Conservation (phyloP, 2,797 vertebrate species). For the Orientallactaga sibirica region DNA sequence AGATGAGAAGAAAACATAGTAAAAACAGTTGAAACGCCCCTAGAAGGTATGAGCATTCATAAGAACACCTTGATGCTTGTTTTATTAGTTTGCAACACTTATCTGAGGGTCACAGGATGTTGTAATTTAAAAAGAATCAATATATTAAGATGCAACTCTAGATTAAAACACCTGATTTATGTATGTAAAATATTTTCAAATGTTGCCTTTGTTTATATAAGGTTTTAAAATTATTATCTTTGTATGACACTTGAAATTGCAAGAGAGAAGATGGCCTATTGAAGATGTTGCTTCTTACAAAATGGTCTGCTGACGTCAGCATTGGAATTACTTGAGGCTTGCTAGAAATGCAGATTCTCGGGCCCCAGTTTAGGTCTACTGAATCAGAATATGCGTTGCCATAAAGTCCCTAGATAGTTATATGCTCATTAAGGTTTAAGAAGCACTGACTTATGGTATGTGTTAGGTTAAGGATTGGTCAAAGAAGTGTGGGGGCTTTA, state of each 20-base stretch:
- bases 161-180: constrained; percentile 16
- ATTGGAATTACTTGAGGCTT: background rate
- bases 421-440: constrained; percentile 28
- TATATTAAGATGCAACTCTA: constrained; percentile 3
- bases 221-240: constrained; percentile 49
- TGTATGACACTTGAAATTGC: constrained; percentile 31
- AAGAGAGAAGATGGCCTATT: background rate
- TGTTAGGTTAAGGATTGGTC: constrained; percentile 12
- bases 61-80: background rate
- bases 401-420: background rate
- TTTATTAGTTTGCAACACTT: constrained; percentile 29
- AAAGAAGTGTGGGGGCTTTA: background rate
- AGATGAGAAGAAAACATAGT: background rate
- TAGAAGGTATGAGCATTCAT: background rate
- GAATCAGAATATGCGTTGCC: constrained; percentile 30
- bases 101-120: background rate
- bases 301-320: background rate
- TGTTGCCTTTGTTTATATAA: constrained; percentile 16
- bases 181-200: constrained; percentile 38
- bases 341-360: constrained; percentile 15
- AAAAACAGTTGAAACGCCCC: background rate
- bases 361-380: background rate
- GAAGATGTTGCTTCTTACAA: constrained; percentile 38
- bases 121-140: constrained; percentile 49
- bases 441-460: constrained; percentile 18